Conservation (phyloP, 2,113 vertebrate genomes). For the Psilopogon haemacephalus region DNA sequence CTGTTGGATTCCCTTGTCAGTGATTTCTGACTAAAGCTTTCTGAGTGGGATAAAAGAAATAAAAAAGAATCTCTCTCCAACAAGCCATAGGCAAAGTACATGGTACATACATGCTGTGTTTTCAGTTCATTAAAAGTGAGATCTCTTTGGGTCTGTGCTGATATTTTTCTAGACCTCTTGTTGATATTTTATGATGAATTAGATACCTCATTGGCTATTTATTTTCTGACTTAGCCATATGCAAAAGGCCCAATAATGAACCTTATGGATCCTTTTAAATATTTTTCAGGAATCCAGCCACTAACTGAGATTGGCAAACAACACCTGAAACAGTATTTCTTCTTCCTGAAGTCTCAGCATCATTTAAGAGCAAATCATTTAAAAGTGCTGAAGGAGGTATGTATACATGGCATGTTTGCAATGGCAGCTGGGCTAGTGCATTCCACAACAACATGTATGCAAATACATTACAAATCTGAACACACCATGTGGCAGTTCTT, state of each 20-base stretch:
- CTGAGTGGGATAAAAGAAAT: conserved; percentile 73
- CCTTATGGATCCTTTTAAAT: not conserved
- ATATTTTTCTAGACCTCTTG: not conserved
- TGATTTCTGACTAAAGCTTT: conserved; percentile 76
- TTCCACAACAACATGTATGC: not conserved
- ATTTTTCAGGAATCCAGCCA: not conserved
- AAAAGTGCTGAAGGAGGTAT: not conserved
- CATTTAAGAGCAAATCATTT: not conserved
- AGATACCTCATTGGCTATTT: not conserved
- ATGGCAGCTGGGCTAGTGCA: not conserved
- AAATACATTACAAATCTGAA: not conserved
- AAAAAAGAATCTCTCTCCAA: not conserved
- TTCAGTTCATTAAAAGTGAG: not conserved
- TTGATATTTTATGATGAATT: not conserved
- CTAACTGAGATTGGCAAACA: not conserved
- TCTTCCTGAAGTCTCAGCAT: not conserved
- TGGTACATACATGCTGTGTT: not conserved
- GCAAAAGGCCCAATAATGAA: not conserved
- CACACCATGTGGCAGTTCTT: not conserved
- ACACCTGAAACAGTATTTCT: not conserved
- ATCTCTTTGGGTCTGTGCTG: not conserved
- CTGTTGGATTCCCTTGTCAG: conserved; percentile 72
- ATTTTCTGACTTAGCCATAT: not conserved
- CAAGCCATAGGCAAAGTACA: not conserved
- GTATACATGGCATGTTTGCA: not conserved